Evolutionary conservation across 2,797 vertebrate species (phyloP).

Genomic region (Gambusia yucatana): DNA sequence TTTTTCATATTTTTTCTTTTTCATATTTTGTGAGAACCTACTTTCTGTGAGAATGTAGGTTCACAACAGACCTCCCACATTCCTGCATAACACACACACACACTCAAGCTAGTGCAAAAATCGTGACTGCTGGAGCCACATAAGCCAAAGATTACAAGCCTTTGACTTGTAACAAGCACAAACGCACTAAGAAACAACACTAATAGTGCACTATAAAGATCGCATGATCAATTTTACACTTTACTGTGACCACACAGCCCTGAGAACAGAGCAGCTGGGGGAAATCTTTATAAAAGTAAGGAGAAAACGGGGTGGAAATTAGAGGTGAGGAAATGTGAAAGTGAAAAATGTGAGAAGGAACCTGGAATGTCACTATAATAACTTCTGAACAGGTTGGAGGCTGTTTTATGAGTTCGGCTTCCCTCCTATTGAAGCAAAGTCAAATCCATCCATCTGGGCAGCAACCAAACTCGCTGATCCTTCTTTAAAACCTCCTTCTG

Average conservation of each 20-base stretch:
- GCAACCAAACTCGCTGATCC: conserved; percentile 61
- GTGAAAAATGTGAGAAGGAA: conserved; percentile 37
- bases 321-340: conserved; percentile 38
- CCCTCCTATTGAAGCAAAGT: conserved; percentile 45
- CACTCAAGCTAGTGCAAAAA: conserved; percentile 29
- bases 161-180: conserved; percentile 29
- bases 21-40: conserved; percentile 4
- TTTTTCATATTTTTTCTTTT: conserved; percentile 26
- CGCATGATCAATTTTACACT: conserved; percentile 11
- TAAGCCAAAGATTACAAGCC: conserved; percentile 38
- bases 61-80: conserved; percentile 59
- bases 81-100: conserved; percentile 44
- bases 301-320: conserved; percentile 33
- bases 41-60: conserved; percentile 43
- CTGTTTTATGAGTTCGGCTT: conserved; percentile 39
- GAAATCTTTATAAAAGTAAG: conserved; percentile 26
- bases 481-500: conserved; percentile 64
- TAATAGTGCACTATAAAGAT: conserved; percentile 18
- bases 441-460: conserved; percentile 71
- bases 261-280: conserved; percentile 38
- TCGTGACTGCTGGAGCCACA: conserved; percentile 58
- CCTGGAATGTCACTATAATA: conserved; percentile 19
- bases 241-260: conserved; percentile 8
- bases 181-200: neutral
- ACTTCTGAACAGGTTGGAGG: conserved; percentile 34